These are phyloP conservation scores for Enteromius paludinosus DNA, from an alignment of 2,797 vertebrate species.

Conservation along the genomic window DNA sequence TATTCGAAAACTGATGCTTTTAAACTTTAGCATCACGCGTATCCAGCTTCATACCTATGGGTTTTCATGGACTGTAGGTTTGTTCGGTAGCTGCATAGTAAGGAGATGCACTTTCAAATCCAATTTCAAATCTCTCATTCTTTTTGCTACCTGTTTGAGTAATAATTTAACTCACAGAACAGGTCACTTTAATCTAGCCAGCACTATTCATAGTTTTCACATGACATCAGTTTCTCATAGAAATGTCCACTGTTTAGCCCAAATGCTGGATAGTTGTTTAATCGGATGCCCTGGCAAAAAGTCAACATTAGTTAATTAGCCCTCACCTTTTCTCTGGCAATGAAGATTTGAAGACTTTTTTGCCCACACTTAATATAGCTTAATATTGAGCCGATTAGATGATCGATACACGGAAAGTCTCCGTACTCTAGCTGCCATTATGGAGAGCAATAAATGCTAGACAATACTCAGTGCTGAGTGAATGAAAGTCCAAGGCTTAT, in stretches of 20 bases:
- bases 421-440: too few species aligned
- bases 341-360: neutral
- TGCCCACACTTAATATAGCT: neutral
- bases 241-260: neutral
- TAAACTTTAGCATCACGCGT: too few species aligned
- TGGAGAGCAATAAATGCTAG: too few species aligned
- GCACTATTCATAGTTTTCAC: neutral
- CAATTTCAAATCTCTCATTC: neutral
- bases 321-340: neutral
- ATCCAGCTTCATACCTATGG: too few species aligned
- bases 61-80: too few species aligned
- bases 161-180: neutral
- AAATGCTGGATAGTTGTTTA: neutral
- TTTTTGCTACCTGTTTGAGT: neutral
- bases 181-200: neutral
- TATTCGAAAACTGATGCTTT: too few species aligned
- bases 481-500: too few species aligned
- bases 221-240: neutral
- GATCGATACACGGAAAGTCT: too few species aligned
- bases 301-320: neutral
- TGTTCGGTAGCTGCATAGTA: too few species aligned
- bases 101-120: too few species aligned
- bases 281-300: neutral
- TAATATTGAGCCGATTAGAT: neutral
- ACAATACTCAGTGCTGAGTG: too few species aligned